phyloP scores from a whole-genome alignment of 2,888 invertebrate species.

The Cinara cedri region DNA sequence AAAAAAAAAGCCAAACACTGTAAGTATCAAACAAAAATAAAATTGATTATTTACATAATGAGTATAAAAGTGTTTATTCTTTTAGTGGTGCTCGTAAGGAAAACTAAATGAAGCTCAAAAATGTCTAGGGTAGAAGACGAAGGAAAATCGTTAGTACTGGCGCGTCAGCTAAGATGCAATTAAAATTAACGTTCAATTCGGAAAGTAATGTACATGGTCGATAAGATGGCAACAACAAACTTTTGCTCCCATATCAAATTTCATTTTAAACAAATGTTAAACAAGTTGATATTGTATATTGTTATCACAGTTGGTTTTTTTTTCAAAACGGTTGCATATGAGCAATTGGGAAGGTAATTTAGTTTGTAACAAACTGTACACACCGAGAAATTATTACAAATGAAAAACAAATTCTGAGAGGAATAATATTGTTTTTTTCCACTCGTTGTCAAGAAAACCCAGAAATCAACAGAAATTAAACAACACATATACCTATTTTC shows the following conservation, averaged over 20 bases:
- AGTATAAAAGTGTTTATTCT: constrained; percentile 17
- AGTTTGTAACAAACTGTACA: too few species aligned
- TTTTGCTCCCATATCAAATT: constrained; percentile 11
- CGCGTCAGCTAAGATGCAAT: neutral
- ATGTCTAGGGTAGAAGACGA: neutral
- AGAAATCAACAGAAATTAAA: too few species aligned
- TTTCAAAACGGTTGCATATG: too few species aligned
- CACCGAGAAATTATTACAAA: too few species aligned
- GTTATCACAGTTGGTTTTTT: too few species aligned
- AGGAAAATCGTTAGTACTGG: constrained; percentile 10
- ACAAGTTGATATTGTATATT: neutral
- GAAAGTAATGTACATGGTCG: constrained; percentile 6
- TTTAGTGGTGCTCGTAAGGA: neutral
- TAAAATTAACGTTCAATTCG: neutral
- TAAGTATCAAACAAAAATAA: neutral
- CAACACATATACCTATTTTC: too few species aligned
- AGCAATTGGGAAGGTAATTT: too few species aligned
- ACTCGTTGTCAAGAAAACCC: too few species aligned
- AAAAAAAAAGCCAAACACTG: too few species aligned
- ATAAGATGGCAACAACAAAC: neutral
- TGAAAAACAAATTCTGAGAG: too few species aligned
- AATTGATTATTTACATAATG: neutral
- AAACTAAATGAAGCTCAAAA: neutral
- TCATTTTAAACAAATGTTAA: neutral
- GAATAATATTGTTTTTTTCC: too few species aligned